Evolutionary conservation across 1,140 invertebrate species (phyloP), one percentile per base, ranked within the genome.

Genomic region (Drosophila sproati): DNA sequence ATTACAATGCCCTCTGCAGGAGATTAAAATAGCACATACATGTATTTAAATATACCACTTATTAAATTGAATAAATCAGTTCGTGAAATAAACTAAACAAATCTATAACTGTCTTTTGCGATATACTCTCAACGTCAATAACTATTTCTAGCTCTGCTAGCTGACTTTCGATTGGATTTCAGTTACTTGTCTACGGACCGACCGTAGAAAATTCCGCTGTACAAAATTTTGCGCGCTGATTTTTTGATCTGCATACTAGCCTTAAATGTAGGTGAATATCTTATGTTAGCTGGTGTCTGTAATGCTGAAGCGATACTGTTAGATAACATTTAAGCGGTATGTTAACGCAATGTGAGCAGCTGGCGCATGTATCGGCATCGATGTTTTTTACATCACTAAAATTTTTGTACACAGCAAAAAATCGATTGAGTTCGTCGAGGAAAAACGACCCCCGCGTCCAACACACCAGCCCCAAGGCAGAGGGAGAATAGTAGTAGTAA

Each of bases 401-500:
- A 81, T 75, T 86, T 73, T 87, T 87, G 82, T 87, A 87, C 82
- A 86, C 79, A 77, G 66, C 37, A 73, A 68, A 87, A 82, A 87
- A 87, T 87, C 67, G 82, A 87, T 87, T 86, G 78, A 64, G 59
- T 82, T 71, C 64, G 62, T 60, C 63, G 64, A 77, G 73, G 73
- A 85, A 83, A 81, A 85, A 72, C 81, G 71, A 78, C 77, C 73
- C 73, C 66, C 77, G 73, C 73, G 66, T 78, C 73, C 73, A 76
- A 41, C 67, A 75, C 55, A 75, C 45, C 73, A 71, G 57, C 73
- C 61, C 74, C 78, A 70, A 76, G 61, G 70, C 73, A 62, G 80
- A 60, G 80, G 73, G 79, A 87, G 80, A 59, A 76, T 80, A 88
- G 83, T 78, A 87, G 85, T 87, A 88, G 83, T 87, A 88, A 87